Evolutionary conservation across 1,140 invertebrate genomes (phyloP).

Genomic region (Drosophila mauritiana): DNA sequence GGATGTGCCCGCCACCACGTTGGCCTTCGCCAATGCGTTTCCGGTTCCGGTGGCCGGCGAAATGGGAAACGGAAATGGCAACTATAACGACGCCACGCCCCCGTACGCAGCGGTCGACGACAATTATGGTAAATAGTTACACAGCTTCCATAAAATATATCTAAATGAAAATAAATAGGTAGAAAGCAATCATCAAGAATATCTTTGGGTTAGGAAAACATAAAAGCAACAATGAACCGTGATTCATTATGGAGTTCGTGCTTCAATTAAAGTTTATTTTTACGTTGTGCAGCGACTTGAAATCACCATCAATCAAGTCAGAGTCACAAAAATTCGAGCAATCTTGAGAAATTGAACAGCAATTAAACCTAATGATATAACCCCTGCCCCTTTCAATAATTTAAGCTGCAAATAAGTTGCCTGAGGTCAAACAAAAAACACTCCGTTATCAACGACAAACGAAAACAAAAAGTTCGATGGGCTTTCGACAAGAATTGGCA

Average conservation of each 20-base stretch:
- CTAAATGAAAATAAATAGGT: background rate
- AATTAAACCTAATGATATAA: background rate
- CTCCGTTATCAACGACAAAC: slow-evolving; percentile 13
- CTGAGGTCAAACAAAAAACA: slow-evolving; percentile 10
- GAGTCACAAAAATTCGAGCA: no score
- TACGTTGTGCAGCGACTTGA: background rate
- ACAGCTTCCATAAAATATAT: background rate
- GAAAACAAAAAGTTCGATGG: slow-evolving; percentile 49
- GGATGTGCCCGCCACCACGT: slow-evolving; percentile 72
- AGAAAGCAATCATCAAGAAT: no score
- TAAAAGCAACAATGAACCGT: background rate
- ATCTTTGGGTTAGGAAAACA: no score
- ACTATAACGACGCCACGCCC: slow-evolving; percentile 67
- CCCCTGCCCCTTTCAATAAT: slow-evolving; percentile 16
- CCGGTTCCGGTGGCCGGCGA: slow-evolving; percentile 63
- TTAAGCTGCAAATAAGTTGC: slow-evolving; percentile 7
- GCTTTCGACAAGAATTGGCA: slow-evolving; percentile 51
- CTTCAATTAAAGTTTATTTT: background rate
- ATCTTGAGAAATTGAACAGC: background rate
- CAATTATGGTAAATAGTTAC: slow-evolving; percentile 78
- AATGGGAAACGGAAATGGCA: slow-evolving; percentile 41
- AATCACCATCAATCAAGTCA: background rate
- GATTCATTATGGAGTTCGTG: slow-evolving; percentile 1
- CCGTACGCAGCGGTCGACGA: slow-evolving; percentile 80
- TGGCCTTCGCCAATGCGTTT: slow-evolving; percentile 76